Base-by-base conservation (phyloP, 2,888 invertebrate species). In the Serripes groenlandicus region DNA sequence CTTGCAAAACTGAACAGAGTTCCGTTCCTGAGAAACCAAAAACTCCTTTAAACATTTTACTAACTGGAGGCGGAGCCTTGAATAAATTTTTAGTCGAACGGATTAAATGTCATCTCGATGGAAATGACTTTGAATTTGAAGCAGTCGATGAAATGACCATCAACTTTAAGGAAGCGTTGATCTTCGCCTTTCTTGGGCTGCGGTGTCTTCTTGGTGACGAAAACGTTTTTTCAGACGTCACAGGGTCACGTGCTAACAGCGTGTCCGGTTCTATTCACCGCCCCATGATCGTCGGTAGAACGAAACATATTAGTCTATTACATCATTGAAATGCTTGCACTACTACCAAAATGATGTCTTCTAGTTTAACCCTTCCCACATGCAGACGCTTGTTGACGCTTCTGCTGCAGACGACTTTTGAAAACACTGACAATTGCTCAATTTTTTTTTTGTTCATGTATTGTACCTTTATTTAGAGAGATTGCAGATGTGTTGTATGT, bases 31-130 rank as follows among this genome's bases (percentile, higher is more conserved):
- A 35, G 23, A 30, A 26, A 3, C 37, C 28, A 56, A 58, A 42
- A 9, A 26, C 42, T 11, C 28, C 23, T 2, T 52, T 82, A 0
- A 86, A 85, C 28, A 86, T 93, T 28, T 86, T 93, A 23, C 83
- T 93, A 15, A 93, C 93, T 2, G 94, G 94, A 11, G 94, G 94
- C 9, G 93, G 93, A n/a, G 92, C 92, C 42, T 87, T 91, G 73
- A 93, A 93, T 83, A 83, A 86, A 54, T 90, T 87, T 78, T 89
- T 93, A 23, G 83, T 92, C 66, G 56, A 85, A 21, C 34, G 75
- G 7, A 87, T 93, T 34, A 73, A 83, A 30, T 77, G 77, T 3
- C 89, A 88, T 69, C 75, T 93, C 54, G 49, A 75, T 18, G 81
- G 75, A n/a, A 60, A 72, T n/a, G 85, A 78, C 35, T 83, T 90